Evolutionary conservation across 1,140 invertebrate species (phyloP).

Genomic region (Zophobas morio): DNA sequence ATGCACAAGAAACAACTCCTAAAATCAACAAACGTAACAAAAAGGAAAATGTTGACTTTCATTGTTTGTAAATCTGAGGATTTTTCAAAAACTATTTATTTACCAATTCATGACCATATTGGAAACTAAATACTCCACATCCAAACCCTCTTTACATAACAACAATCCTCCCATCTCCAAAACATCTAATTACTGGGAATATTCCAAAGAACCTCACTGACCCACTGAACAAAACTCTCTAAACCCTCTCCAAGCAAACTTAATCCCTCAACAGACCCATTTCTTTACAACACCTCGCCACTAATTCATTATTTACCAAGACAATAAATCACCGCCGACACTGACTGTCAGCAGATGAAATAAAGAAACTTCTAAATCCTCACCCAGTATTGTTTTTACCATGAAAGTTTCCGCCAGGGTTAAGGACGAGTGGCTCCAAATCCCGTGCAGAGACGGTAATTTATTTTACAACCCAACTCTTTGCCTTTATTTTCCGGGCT

Average conservation of each 20-base stretch:
- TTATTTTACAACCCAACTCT: neutral
- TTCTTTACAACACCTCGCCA: neutral
- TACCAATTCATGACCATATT: too few species aligned
- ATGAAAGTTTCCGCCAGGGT: constrained; percentile 78
- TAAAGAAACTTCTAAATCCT: constrained; percentile 16
- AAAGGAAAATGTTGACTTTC: too few species aligned
- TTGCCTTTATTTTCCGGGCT: neutral
- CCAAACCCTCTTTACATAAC: too few species aligned
- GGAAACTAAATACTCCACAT: too few species aligned
- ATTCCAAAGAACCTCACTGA: too few species aligned
- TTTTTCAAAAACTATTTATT: too few species aligned
- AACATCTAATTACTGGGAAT: too few species aligned
- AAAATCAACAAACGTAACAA: too few species aligned
- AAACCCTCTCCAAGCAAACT: neutral
- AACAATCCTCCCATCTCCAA: too few species aligned
- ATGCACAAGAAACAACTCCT: too few species aligned
- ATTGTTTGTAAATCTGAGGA: too few species aligned
- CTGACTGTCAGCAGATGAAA: constrained; percentile 8
- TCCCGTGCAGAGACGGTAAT: constrained; percentile 73
- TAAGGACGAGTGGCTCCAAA: constrained; percentile 76
- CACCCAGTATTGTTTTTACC: constrained; percentile 17
- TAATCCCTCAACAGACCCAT: constrained; percentile 7
- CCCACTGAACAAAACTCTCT: neutral
- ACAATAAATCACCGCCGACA: constrained; percentile 24
- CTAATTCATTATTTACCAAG: constrained; percentile 19